Percentiles rank a stretch among this genome's conserved stretches.
Evolutionary conservation across 2,797 vertebrate species (phyloP).

Genomic region (Pteronotus mesoamericanus): DNA sequence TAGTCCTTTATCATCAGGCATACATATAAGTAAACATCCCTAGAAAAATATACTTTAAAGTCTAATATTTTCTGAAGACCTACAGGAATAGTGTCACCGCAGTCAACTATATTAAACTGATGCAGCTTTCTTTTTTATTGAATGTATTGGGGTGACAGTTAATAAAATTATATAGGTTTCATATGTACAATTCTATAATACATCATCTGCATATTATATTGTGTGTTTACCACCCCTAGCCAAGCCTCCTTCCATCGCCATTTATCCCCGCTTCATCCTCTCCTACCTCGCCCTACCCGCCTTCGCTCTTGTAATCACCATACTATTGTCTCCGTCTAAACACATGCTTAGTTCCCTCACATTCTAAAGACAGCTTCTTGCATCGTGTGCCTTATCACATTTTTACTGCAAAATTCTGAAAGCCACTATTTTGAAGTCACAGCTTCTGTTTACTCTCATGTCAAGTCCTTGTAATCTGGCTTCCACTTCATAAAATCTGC

Average conservation of each 20-base stretch:
- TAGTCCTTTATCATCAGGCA: background rate
- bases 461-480: background rate
- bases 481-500: background rate
- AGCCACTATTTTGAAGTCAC: background rate
- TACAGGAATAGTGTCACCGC: background rate
- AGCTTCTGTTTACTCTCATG: background rate
- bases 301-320: too few relatives aligned
- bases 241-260: too few relatives aligned
- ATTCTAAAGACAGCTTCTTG: background rate
- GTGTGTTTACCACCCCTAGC: too few relatives aligned
- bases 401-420: background rate
- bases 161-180: too few relatives aligned
- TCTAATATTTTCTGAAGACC: background rate
- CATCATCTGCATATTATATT: too few relatives aligned
- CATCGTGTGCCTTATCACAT: background rate
- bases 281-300: too few relatives aligned
- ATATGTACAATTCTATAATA: too few relatives aligned
- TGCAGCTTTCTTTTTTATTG: background rate
- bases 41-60: background rate
- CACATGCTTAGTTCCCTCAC: background rate
- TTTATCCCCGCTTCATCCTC: too few relatives aligned
- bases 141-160: background rate
- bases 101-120: background rate
- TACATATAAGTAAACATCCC: background rate
- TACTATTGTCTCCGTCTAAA: background rate